Evolutionary conservation across 2,797 vertebrate genomes (phyloP).

Genomic region (Oryzias sinensis): DNA sequence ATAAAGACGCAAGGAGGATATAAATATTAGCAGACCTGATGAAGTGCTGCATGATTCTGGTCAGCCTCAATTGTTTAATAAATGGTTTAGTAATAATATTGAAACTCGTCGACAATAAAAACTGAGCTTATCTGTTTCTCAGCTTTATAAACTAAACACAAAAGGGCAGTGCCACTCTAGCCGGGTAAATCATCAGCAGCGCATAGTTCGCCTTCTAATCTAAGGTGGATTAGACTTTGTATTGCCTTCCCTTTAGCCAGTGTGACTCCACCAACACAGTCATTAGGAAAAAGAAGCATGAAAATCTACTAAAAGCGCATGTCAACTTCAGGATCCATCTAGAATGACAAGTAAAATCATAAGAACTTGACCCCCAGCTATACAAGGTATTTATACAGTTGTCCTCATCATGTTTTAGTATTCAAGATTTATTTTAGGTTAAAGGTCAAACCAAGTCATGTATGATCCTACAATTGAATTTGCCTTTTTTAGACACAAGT

Average conservation of each 20-base stretch:
- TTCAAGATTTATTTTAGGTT: too few relatives aligned
- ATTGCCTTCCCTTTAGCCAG: neutral
- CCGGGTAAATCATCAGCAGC: neutral
- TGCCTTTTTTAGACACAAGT: too few relatives aligned
- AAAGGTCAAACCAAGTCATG: too few relatives aligned
- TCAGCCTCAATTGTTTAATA: too few relatives aligned
- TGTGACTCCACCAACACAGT: neutral
- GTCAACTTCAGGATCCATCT: neutral
- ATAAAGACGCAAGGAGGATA: too few relatives aligned
- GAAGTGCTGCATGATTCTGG: too few relatives aligned
- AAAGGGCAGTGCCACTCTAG: neutral
- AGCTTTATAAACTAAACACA: conserved; percentile 12
- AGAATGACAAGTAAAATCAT: too few relatives aligned
- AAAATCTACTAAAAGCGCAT: neutral
- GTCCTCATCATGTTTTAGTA: too few relatives aligned
- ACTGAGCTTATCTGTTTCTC: conserved; percentile 8
- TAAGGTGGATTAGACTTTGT: neutral
- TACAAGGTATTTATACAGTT: too few relatives aligned
- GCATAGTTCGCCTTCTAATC: neutral
- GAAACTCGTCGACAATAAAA: conserved; percentile 34
- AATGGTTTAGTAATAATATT: neutral
- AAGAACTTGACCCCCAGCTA: too few relatives aligned
- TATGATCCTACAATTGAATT: too few relatives aligned
- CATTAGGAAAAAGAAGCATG: neutral
- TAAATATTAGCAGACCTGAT: too few relatives aligned